Base-by-base conservation (phyloP, 1,140 invertebrate genomes). In the Tetraneura akinire region DNA sequence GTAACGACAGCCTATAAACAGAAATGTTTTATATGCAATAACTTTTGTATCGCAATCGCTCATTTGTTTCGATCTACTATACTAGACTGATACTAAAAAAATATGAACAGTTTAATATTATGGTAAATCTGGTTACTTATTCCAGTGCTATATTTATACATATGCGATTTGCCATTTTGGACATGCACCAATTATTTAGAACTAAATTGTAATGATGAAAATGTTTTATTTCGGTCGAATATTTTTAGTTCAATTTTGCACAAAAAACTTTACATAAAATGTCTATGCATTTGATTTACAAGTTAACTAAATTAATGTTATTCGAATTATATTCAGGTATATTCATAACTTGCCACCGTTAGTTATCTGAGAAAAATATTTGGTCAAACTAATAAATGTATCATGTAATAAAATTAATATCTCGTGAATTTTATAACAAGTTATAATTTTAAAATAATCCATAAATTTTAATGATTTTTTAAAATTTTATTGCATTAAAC, bases 1-100 rank as follows among this genome's bases (percentile, higher is more conserved):
- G 88, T 81, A 88, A 87, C 81, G 86, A 83, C 81, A 88, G 86
- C 84, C 87, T 89, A 51, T 4, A 71, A 82, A 83, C 21, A 73
- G 18, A 83, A 82, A 78, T 26, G 42, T 80, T 80, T 21, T 51
- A 62, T 16, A 21, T 66, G 1, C 29, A 51, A n/a, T 73, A 29
- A 73, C 49, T n/a, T n/a, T n/a, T 53, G 23, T 23, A 73, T 53
- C 10, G 4, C 29, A 53, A 73, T 32, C 29, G 26, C 70, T 37
- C 26, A 73, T 49, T 73, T 32, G 32, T 68, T 53, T 14, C 21
- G 10, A 10, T n/a, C n/a, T 1, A 32, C 29, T 60, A 42, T n/a
- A 76, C 73, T 23, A 11, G 53, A 42, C 57, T 29, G 14, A 13
- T 45, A 76, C 53, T 73, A 53, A 76, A 78, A 71, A 60, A 78